Percentiles rank a stretch among this genome's conserved stretches.
phyloP scores from a whole-genome alignment of 2,888 invertebrate genomes.

The Thysanoteuthis rhombus region DNA sequence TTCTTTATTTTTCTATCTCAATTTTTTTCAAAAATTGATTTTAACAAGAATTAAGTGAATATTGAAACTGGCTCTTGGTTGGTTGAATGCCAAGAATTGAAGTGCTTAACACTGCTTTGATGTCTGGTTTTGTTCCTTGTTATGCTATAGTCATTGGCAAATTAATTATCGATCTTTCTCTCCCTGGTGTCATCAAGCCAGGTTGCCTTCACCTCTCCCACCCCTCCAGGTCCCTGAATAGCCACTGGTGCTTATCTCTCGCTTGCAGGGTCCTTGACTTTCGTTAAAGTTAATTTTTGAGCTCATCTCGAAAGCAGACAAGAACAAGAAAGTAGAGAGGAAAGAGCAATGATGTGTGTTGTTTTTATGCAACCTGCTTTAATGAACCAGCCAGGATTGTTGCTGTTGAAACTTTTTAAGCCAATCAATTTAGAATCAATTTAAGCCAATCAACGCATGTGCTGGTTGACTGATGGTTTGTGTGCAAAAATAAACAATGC shows the following conservation, averaged over 20 bases:
- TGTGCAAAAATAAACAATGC: not conserved
- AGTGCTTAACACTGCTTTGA: not conserved
- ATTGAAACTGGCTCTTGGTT: not conserved
- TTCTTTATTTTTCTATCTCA: too few relatives aligned
- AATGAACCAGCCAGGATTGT: not conserved
- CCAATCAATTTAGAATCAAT: not conserved
- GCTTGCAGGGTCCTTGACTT: not conserved
- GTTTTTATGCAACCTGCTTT: conserved; percentile 12
- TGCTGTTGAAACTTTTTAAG: not conserved
- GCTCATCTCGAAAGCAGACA: not conserved
- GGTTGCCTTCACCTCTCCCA: not conserved
- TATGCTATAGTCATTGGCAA: not conserved
- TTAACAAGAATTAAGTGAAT: not conserved
- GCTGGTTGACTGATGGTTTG: not conserved
- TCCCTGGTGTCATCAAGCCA: not conserved
- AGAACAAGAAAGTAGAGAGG: not conserved
- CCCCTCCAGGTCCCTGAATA: not conserved
- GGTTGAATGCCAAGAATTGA: not conserved
- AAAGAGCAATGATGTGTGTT: not conserved
- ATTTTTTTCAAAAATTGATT: not conserved
- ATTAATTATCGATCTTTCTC: not conserved
- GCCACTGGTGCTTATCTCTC: not conserved
- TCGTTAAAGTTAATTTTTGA: not conserved
- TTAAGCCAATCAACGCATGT: not conserved
- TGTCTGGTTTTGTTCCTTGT: not conserved